Base-by-base conservation (phyloP, 2,888 invertebrate genomes). In the Pollenia labialis region DNA sequence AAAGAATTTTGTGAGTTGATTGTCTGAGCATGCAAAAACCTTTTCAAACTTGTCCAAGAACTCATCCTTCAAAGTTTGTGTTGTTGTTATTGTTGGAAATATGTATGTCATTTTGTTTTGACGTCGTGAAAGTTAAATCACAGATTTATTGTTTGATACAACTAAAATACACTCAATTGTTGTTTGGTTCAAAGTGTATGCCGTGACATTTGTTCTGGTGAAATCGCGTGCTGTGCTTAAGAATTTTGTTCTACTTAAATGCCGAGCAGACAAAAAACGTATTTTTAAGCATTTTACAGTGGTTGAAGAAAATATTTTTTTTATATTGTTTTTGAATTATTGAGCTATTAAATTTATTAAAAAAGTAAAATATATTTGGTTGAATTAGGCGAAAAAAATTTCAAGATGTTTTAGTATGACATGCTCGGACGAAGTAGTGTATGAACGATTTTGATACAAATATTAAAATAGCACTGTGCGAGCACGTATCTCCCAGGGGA, bases 201-300 rank as follows among this genome's bases (percentile, higher is more conserved):
- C 40, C 79, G 12, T 79, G 79, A 79, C 69, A 60, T 69, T 58
- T 69, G 52, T 69, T 60, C 52, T 14, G 62, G n/a, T 46, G 23
- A 32, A 52, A 71, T 80, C 12, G 80, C 80, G 80, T 80, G 80
- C 42, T 23, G 44, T 71, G 71, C 23, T 16, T n/a, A 80, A 71
- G 44, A 54, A 71, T 80, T 71, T 80, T 32, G 18, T 76, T 52
- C 44, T 18, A 4, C 9, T 62, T 50, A 52, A 76, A 23, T 52
- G 44, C 44, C 64, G 11, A 52, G 75, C 75, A 76, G 52, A 54
- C 64, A 64, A 54, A 64, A 64, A 16, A 76, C 52, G 23, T 52
- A 14, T 76, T 64, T 32, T 32, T 32, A 32, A 32, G 32, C 6
- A 32, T 32, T 32, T 32, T 6, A 32, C 32, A 32, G 44, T 64